phyloP scores from a whole-genome alignment of 2,797 vertebrate species.

The Sebastes ruberrimus region DNA sequence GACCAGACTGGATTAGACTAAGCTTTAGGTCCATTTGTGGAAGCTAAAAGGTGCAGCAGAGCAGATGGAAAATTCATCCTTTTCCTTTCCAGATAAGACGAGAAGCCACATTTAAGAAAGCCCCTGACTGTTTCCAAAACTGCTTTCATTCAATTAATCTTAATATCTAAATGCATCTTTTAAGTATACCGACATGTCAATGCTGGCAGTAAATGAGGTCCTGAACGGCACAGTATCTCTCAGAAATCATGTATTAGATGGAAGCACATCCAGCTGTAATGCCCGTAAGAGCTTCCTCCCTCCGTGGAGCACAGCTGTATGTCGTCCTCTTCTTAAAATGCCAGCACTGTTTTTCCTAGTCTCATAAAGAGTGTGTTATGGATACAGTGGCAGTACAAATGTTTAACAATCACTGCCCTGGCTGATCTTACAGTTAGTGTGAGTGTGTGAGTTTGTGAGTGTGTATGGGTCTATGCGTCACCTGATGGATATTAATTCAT shows the following conservation, averaged over 20 bases:
- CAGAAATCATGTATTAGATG: not conserved
- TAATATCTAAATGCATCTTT: constrained; percentile 8
- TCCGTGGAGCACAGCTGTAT: not conserved
- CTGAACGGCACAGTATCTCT: not conserved
- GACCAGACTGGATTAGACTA: not conserved
- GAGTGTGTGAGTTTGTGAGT: not conserved
- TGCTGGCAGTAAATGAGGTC: not conserved
- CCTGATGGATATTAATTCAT: not conserved
- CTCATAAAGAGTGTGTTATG: constrained; percentile 35
- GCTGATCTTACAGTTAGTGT: constrained; percentile 9
- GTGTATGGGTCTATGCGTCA: not conserved
- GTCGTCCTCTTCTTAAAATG: constrained; percentile 25
- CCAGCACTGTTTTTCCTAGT: not conserved
- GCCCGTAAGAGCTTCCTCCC: not conserved
- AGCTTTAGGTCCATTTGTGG: constrained; percentile 11
- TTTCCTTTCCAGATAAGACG: not conserved
- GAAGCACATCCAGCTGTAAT: not conserved
- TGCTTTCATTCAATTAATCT: constrained; percentile 5
- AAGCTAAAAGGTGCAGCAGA: not conserved
- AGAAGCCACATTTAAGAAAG: constrained; percentile 10
- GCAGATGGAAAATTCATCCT: constrained; percentile 4
- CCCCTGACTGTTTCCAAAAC: constrained; percentile 16
- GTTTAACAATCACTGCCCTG: constrained; percentile 19
- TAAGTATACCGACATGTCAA: constrained; percentile 16
- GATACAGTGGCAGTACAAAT: constrained; percentile 20